These are phyloP conservation scores for Pygmarrhopalites habei DNA, from an alignment of 1,140 invertebrate species.

Conservation along the genomic window DNA sequence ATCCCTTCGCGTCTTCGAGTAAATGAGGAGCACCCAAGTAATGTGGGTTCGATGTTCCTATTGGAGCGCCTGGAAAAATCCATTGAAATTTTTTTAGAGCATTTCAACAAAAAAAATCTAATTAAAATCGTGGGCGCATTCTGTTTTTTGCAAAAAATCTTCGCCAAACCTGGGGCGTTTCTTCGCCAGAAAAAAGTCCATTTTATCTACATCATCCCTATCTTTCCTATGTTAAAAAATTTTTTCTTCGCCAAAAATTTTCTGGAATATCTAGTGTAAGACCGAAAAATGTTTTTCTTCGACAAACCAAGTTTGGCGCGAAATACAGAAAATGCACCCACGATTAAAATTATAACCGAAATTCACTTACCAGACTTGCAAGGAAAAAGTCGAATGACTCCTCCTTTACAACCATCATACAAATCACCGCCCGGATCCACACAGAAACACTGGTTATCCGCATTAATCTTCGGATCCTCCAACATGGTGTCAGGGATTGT, in stretches of 20 bases:
- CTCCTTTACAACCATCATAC: conserved; percentile 59
- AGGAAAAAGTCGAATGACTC: conserved; percentile 59
- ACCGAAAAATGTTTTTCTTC: too few species aligned
- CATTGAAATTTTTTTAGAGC: neutral
- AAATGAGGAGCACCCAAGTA: conserved; percentile 13
- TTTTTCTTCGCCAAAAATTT: too few species aligned
- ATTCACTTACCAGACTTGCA: conserved; percentile 50
- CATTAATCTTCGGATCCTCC: conserved; percentile 59
- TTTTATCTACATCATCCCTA: too few species aligned
- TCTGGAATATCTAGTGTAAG: too few species aligned
- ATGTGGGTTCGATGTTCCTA: conserved; percentile 25
- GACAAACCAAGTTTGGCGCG: too few species aligned
- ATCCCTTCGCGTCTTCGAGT: conserved; percentile 6
- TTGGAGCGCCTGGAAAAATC: conserved; percentile 18
- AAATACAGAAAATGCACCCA: too few species aligned
- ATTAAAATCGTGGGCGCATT: neutral
- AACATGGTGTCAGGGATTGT: conserved; percentile 48
- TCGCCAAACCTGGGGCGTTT: too few species aligned
- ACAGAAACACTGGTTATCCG: conserved; percentile 66
- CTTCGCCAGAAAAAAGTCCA: too few species aligned
- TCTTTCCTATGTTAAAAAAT: too few species aligned
- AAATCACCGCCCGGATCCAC: conserved; percentile 48
- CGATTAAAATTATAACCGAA: neutral
- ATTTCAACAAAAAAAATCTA: neutral
- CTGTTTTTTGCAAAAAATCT: too few species aligned